Evolutionary conservation across 2,113 vertebrate genomes (phyloP).

Genomic region (Serinus canaria): DNA sequence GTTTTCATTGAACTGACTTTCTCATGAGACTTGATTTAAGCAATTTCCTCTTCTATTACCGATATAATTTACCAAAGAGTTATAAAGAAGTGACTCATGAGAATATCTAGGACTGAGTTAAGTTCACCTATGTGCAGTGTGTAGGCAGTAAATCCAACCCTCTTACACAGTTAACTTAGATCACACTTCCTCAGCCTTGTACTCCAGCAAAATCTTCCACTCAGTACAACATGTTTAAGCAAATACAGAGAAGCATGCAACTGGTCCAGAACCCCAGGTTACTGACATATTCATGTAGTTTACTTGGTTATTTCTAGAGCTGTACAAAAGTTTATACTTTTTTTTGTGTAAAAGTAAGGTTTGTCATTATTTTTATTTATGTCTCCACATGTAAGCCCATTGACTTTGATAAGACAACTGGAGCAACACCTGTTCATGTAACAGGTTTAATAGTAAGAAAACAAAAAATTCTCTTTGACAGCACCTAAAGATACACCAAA

Average conservation of each 20-base stretch:
- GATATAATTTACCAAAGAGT: slow-evolving; percentile 29
- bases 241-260: neutral
- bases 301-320: neutral
- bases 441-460: neutral
- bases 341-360: neutral
- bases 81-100: slow-evolving; percentile 16
- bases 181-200: neutral
- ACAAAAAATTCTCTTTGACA: neutral
- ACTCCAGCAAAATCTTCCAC: neutral
- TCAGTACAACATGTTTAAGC: neutral
- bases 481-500: neutral
- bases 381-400: neutral
- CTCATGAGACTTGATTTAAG: slow-evolving; percentile 38
- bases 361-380: neutral
- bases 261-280: neutral
- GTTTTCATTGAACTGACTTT: slow-evolving; percentile 40
- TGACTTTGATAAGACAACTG: neutral
- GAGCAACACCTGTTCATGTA: neutral
- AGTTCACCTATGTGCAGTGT: neutral
- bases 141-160: neutral
- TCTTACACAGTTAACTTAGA: neutral
- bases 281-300: neutral
- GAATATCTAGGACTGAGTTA: neutral
- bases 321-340: neutral
- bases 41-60: neutral